These are phyloP conservation scores for Lepilemur ruficaudatus DNA, from an alignment of 2,797 vertebrate genomes.

Conservation along the genomic window DNA sequence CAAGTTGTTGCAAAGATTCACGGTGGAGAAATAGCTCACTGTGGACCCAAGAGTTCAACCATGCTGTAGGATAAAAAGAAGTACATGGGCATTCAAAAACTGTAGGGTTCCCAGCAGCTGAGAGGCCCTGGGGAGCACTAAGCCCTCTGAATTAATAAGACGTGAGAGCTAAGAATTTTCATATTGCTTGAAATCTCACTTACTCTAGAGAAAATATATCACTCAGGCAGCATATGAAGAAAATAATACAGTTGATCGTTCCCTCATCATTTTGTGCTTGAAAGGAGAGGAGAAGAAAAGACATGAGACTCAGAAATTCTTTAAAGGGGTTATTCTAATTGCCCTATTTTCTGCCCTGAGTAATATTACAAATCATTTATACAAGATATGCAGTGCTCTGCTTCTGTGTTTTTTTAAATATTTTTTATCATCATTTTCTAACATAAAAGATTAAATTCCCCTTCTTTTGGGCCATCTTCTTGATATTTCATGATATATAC, in stretches of 20 bases:
- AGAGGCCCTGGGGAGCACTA: neutral
- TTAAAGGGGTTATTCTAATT: neutral
- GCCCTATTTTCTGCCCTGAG: neutral
- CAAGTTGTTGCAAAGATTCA: neutral
- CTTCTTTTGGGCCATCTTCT: neutral
- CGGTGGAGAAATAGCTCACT: neutral
- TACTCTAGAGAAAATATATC: neutral
- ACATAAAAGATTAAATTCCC: neutral
- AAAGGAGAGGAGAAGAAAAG: neutral
- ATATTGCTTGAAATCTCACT: neutral
- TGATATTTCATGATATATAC: neutral
- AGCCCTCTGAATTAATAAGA: neutral
- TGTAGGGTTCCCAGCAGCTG: fast-evolving
- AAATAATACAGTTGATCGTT: neutral
- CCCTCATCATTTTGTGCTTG: neutral
- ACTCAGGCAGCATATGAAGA: neutral
- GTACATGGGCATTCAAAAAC: neutral
- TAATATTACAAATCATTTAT: neutral
- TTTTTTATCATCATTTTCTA: neutral
- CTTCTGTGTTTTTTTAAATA: neutral
- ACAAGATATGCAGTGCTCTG: neutral
- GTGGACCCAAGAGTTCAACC: neutral
- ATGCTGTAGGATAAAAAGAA: neutral
- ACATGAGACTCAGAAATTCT: neutral
- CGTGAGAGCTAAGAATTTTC: neutral